Percentiles rank a stretch among this genome's conserved stretches.
Conservation (phyloP, 2,888 invertebrate genomes). For the Oasisia sp. region DNA sequence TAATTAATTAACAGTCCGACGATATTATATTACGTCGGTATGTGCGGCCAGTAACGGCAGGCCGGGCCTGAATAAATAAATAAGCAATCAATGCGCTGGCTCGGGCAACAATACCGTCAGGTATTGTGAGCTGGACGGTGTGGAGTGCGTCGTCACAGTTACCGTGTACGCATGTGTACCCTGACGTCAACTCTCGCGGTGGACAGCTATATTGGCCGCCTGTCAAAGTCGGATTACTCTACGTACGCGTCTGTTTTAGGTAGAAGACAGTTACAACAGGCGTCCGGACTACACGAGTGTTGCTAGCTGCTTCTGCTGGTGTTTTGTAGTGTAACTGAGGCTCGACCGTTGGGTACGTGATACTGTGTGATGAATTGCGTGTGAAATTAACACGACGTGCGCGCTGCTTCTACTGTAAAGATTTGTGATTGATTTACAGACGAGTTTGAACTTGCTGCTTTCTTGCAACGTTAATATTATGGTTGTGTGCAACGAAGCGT, state of each 20-base stretch:
- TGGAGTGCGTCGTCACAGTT: background rate
- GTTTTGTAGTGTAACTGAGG: background rate
- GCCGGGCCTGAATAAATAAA: background rate
- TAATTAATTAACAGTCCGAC: no score
- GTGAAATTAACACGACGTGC: background rate
- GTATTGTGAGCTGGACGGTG: background rate
- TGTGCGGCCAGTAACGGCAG: background rate
- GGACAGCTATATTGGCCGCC: background rate
- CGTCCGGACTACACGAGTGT: background rate
- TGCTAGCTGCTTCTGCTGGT: background rate
- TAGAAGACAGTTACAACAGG: background rate
- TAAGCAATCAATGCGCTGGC: background rate
- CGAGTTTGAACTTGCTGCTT: background rate
- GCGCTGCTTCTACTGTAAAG: background rate
- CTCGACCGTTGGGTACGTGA: background rate
- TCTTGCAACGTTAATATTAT: background rate
- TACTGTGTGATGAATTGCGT: background rate
- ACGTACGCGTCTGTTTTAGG: background rate
- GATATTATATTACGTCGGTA: no score
- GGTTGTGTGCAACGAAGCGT: background rate
- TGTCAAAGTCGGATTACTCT: background rate
- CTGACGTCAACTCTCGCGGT: background rate
- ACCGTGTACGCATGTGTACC: background rate
- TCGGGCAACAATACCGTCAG: background rate
- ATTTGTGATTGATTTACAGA: background rate